Base-by-base conservation (phyloP, 1,140 invertebrate genomes). In the Lutraria rhynchaena region DNA sequence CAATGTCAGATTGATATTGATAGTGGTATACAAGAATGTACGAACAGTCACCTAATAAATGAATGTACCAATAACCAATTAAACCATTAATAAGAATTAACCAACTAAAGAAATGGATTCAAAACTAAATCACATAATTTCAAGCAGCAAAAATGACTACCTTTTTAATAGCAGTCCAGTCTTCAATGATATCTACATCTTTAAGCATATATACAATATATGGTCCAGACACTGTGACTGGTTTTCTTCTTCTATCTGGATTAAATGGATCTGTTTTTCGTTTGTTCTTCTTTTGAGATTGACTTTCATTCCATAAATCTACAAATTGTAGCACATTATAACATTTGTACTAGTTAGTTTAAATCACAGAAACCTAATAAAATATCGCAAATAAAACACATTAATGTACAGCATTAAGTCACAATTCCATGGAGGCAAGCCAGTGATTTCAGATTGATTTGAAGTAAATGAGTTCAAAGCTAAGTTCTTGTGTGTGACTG, bases 161-260 rank as follows among this genome's bases (percentile, higher is more conserved):
- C 93, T 99, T 99, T 91, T 97, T 95, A 76, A 99, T 98, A 3
- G 95, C 93, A 1, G 97, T 96, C 97, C 98, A 99, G 92, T 99
- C 98, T 91, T 99, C 98, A 91, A 99, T 94, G 88, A 99, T 99
- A 89, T 99, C 98, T 60, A 95, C 94, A 80, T 99, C 98, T 81
- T 95, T 95, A 41, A 99, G 94, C 97, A 99, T 98, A 89, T 99
- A 99, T 0, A 99, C 97, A 85, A 99, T 97, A 92, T 98, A 99
- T 60, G 98, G 98, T 0, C 98, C 98, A 29, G 96, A 94, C n/a
- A 99, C 96, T 1, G 96, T 95, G 37, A 98, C 95, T 0, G 97
- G 96, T 93, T 97, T 96, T 87, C 95, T 95, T 77, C 95, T 87
- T 73, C 93, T 92, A 90, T 90, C 94, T 61, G 86, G 93, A 91